Base-by-base conservation (phyloP, 1,140 invertebrate species). In the Drosophila lini region DNA sequence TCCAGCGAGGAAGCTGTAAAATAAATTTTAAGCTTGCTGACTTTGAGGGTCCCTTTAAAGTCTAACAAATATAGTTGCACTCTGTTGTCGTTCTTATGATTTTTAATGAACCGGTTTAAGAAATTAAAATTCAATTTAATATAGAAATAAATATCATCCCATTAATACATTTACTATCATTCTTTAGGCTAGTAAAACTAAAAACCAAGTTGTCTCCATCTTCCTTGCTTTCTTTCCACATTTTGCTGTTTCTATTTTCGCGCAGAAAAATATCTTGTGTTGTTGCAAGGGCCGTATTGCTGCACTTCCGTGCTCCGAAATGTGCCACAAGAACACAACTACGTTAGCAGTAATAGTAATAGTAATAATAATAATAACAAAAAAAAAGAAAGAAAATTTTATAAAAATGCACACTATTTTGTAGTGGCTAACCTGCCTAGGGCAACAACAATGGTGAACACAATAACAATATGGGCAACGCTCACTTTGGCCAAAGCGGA, bases 331-430 rank as follows among this genome's bases (percentile, higher is more conserved):
- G 57, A 61, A 31, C 58, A 60, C 57, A 68, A 76, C 61, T 55
- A 10, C 25, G 2, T 19, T 13, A 19, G 31, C 25, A n/a, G n/a
- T 60, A 64, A 60, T 64, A 60, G 34, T 53, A 50, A 32, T 62
- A 60, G 31, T 64, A 75, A 65, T 65, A 65, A 38, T 34, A 77
- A 69, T 47, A 69, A 69, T 25, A 68, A 48, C 32, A 70, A 68
- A 42, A 36, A 8, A 19, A 19, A 22, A 22, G 32, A 22, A 38
- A 11, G 65, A 62, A 76, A 71, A 62, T 67, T 62, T 86, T 86
- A 79, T 76, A 86, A 88, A 86, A 88, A 82, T 86, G 76, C 79
- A 77, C 68, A 86, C 83, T 80, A 82, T 88, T 86, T 86, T 82
- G 78, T 73, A 86, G 78, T 59, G 58, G 57, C 60, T 78, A 74